Evolutionary conservation across 2,797 vertebrate genomes (phyloP), one percentile per base, ranked within the genome.

Genomic region (Coilia nasus): DNA sequence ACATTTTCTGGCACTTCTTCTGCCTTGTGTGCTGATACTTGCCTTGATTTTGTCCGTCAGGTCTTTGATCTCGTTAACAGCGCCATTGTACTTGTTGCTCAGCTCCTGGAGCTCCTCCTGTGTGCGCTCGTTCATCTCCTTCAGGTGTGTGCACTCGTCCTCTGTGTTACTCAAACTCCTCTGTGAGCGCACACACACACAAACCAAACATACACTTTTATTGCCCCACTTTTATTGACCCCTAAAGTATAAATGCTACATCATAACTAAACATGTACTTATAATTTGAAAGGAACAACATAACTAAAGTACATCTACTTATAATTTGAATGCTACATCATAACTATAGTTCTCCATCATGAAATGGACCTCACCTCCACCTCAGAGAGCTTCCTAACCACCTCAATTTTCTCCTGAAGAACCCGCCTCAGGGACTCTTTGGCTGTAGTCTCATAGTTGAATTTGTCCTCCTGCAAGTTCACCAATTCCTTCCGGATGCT

Each of bases 341-440:
- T 41, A 41, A 41, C 35, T 41, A 41, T 2, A 41, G 57, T 64
- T 64, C 12, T 64, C 23, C n/a, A 10, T 25, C 10, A 25, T 28
- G 23, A 64, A 64, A 28, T 31, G 0, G 25, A 17, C 1, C 84
- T 86, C 95, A 99, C 98, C 98, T 99, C 98, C 86, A 99, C 98
- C 94, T 99, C 98, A 0, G 98, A 98, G 50, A 99, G 95, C 94
- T 99, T 99, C 90, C 98, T 93, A 93, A 98, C 97, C 92, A 99
- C 98, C 93, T 99, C 98, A 1, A 99, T 99, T 94, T 99, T 99
- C 94, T 99, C 98, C 96, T 99, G 98, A 93, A 99, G 96, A 91
- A 99, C 98, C 93, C 97, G 96, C 96, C 98, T 97, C 96, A 99
- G 95, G 91, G 98, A 98, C 94, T 99, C 98, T 96, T 99, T 99